These are phyloP conservation scores for Bhutanitis thaidina DNA, from an alignment of 2,888 invertebrate genomes.

Conservation along the genomic window DNA sequence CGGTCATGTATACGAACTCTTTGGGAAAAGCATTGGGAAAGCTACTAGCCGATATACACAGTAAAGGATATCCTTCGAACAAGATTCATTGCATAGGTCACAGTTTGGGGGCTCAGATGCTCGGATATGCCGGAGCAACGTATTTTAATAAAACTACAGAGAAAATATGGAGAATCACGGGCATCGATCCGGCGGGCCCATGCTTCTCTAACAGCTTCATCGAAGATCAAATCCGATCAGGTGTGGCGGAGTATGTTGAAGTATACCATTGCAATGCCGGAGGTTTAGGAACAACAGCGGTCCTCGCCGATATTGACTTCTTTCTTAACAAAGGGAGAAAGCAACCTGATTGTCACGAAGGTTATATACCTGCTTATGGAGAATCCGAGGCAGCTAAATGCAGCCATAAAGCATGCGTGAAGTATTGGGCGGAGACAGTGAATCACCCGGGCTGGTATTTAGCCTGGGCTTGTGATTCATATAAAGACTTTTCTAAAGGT, in stretches of 20 bases:
- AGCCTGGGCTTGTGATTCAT: constrained; percentile 60
- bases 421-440: constrained; percentile 56
- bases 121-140: constrained; percentile 48
- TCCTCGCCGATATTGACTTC: constrained; percentile 79
- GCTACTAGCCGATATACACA: constrained; percentile 47
- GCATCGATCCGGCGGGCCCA: constrained; percentile 68
- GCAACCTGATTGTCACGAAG: constrained; percentile 75
- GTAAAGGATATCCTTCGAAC: constrained; percentile 50
- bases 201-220: constrained; percentile 64
- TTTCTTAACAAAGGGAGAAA: constrained; percentile 74
- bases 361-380: constrained; percentile 52
- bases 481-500: constrained; percentile 51
- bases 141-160: constrained; percentile 52
- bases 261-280: constrained; percentile 81
- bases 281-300: constrained; percentile 68
- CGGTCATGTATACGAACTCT: constrained; percentile 54
- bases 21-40: constrained; percentile 55
- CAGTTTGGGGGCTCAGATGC: constrained; percentile 64
- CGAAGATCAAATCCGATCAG: constrained; percentile 69
- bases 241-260: constrained; percentile 80
- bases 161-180: constrained; percentile 59
- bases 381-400: constrained; percentile 63
- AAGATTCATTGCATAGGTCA: constrained; percentile 66
- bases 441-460: constrained; percentile 46
- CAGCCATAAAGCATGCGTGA: constrained; percentile 65